phyloP scores from a whole-genome alignment of 2,888 invertebrate genomes.

The Agonopterix heracliana region DNA sequence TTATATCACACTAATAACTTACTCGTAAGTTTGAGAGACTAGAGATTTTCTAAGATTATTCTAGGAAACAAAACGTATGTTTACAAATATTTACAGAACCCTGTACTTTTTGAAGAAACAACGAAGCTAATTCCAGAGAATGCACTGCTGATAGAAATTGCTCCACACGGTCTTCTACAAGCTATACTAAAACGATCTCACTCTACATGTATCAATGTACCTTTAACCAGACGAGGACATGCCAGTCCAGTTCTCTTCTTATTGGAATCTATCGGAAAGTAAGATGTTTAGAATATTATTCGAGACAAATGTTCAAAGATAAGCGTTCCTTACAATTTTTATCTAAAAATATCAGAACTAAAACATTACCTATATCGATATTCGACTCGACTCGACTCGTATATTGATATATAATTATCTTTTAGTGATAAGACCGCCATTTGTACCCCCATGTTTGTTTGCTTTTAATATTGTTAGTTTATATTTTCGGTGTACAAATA shows the following conservation, averaged over 20 bases:
- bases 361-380: too few species aligned
- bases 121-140: slow-evolving; percentile 82
- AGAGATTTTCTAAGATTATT: too few species aligned
- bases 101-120: slow-evolving; percentile 86
- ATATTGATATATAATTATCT: too few species aligned
- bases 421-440: too few species aligned
- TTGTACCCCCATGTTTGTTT: too few species aligned
- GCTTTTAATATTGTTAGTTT: too few species aligned
- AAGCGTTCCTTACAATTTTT: too few species aligned
- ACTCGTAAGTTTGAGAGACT: slow-evolving; percentile 59
- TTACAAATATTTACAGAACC: slow-evolving; percentile 49
- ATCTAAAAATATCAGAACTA: too few species aligned
- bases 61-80: background rate
- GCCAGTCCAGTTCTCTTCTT: slow-evolving; percentile 74
- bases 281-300: slow-evolving; percentile 20
- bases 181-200: slow-evolving; percentile 87
- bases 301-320: too few species aligned
- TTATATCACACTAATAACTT: slow-evolving; percentile 91
- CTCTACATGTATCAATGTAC: slow-evolving; percentile 79
- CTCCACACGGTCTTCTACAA: slow-evolving; percentile 90
- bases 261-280: slow-evolving; percentile 77
- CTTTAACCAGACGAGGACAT: slow-evolving; percentile 81
- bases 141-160: slow-evolving; percentile 89
- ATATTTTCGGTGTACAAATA: too few species aligned
- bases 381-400: too few species aligned